These are phyloP conservation scores for Eugnorisma glareosa DNA, from an alignment of 2,888 invertebrate species.

Conservation along the genomic window DNA sequence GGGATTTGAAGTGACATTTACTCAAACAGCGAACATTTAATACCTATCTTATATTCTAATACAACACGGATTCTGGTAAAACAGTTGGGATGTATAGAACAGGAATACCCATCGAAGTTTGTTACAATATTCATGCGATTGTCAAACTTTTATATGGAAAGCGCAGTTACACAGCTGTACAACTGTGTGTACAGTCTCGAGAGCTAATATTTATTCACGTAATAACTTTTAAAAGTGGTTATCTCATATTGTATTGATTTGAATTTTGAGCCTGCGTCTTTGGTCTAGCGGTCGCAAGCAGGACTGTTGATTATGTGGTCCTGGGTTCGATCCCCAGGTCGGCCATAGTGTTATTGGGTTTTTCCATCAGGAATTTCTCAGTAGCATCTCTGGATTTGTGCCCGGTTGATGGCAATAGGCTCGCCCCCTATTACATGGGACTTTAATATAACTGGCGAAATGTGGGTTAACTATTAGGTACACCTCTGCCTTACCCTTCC, in stretches of 20 bases:
- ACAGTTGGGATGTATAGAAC: slow-evolving; percentile 19
- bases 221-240: background rate
- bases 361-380: background rate
- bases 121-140: slow-evolving; percentile 54
- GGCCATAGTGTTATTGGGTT: background rate
- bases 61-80: slow-evolving; percentile 19
- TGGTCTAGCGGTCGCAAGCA: background rate
- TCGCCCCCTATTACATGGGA: background rate
- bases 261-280: too few relatives aligned
- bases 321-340: background rate
- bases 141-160: slow-evolving; percentile 65
- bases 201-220: background rate
- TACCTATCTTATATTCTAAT: slow-evolving; percentile 37
- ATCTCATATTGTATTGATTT: background rate
- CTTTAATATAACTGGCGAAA: background rate
- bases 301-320: background rate
- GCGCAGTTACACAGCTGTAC: slow-evolving; percentile 19
- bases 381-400: background rate
- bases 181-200: background rate
- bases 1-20: slow-evolving; percentile 11
- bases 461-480: too few relatives aligned
- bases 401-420: background rate
- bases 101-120: slow-evolving; percentile 27
- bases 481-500: too few relatives aligned
- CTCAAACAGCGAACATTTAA: slow-evolving; percentile 20